Evolutionary conservation across 2,113 vertebrate genomes (phyloP).

Genomic region (Carlito syrichta): DNA sequence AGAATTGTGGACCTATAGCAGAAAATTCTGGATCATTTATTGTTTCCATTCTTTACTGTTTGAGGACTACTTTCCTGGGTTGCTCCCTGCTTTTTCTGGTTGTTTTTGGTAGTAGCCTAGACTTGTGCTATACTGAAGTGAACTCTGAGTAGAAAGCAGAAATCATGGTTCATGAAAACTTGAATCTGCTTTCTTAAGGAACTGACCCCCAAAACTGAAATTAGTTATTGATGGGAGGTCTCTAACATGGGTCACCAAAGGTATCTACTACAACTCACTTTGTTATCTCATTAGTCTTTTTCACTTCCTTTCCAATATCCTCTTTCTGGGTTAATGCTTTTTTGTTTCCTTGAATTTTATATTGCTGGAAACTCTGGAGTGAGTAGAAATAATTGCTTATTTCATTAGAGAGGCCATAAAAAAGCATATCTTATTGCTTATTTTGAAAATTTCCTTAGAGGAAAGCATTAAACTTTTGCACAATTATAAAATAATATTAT

Average conservation of each 20-base stretch:
- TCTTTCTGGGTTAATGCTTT: not conserved
- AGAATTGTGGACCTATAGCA: not conserved
- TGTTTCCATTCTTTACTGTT: not conserved
- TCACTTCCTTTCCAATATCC: not conserved
- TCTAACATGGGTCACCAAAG: not conserved
- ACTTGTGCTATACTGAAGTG: fast-evolving
- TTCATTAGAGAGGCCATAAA: not conserved
- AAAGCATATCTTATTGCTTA: not conserved
- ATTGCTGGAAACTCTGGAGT: not conserved
- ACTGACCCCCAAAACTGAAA: not conserved
- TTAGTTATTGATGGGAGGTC: too few relatives aligned
- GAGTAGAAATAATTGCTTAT: not conserved
- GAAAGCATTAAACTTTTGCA: not conserved
- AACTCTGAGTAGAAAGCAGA: not conserved
- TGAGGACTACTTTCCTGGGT: not conserved
- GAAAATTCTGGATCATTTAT: not conserved
- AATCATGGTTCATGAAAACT: not conserved
- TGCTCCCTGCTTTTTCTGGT: not conserved
- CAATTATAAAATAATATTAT: not conserved
- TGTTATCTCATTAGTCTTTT: not conserved
- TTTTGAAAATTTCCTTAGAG: not conserved
- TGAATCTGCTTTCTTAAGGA: not conserved
- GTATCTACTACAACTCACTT: not conserved
- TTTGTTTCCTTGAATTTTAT: not conserved
- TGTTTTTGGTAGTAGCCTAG: not conserved